phyloP scores from a whole-genome alignment of 92 coral and sea anemone species.

The Phymanthus crucifer region DNA sequence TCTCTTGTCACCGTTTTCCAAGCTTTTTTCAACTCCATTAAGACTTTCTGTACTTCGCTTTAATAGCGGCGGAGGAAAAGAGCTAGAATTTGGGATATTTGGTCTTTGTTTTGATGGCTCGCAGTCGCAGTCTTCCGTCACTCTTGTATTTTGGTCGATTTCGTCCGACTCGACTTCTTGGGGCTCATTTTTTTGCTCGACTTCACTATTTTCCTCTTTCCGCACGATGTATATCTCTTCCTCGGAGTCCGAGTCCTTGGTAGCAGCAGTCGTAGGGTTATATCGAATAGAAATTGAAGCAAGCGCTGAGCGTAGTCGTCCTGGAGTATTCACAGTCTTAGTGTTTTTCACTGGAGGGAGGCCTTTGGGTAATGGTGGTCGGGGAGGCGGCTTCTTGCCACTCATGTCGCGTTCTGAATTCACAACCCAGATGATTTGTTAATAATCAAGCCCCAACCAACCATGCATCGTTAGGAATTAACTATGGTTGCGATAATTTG shows the following conservation, averaged over 20 bases:
- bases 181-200: conserved; percentile 21
- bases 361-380: conserved; percentile 87
- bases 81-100: conserved; percentile 6
- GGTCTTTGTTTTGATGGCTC: conserved; percentile 30
- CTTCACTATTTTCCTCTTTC: conserved; percentile 39
- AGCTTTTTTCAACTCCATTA: conserved; percentile 35
- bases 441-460: conserved; percentile 46
- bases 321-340: conserved; percentile 47
- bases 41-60: conserved; percentile 14
- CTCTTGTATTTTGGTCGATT: conserved; percentile 34
- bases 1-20: conserved; percentile 33
- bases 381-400: conserved; percentile 81
- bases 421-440: conserved; percentile 23
- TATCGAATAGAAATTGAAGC: conserved; percentile 93
- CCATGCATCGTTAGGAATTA: conserved; percentile 31
- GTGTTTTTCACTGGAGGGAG: conserved; percentile 49
- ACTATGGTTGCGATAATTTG: conserved; percentile 15
- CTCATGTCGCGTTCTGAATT: conserved; percentile 54
- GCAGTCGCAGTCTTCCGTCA: conserved; percentile 41
- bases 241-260: conserved; percentile 80
- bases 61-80: conserved; percentile 6
- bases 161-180: conserved; percentile 20
- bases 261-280: conserved; percentile 53
- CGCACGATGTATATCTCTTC: conserved; percentile 97
- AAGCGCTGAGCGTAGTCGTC: conserved; percentile 58